Conservation (phyloP, 1,140 invertebrate species). For the Bombus sylvicola region DNA sequence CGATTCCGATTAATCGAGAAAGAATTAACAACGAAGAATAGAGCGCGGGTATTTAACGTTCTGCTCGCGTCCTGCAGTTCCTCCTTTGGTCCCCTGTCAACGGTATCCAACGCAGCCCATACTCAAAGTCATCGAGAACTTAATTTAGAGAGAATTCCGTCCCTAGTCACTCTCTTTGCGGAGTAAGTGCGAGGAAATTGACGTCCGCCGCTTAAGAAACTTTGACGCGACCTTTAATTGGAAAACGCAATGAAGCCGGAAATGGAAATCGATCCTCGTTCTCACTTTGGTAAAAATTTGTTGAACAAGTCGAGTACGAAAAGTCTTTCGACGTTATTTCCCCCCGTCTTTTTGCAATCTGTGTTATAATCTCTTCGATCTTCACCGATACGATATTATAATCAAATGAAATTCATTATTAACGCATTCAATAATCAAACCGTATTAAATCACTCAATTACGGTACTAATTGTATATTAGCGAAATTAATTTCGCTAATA, state of each 20-base stretch:
- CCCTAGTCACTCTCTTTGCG: constrained; percentile 33
- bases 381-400: neutral
- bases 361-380: neutral
- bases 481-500: constrained; percentile 23
- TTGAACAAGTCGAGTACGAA: neutral
- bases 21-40: neutral
- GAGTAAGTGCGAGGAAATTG: constrained; percentile 60
- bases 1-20: neutral
- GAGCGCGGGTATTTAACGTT: neutral
- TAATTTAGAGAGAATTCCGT: constrained; percentile 71
- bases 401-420: neutral
- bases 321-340: too few relatives aligned
- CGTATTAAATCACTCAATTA: constrained; percentile 20
- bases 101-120: constrained; percentile 35
- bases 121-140: constrained; percentile 71
- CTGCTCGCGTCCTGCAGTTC: neutral
- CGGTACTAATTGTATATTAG: constrained; percentile 1
- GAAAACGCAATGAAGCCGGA: constrained; percentile 49
- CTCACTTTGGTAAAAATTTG: neutral
- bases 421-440: neutral
- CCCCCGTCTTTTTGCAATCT: too few relatives aligned
- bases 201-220: constrained; percentile 51
- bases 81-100: neutral
- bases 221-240: constrained; percentile 66
- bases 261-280: constrained; percentile 48